Conservation (phyloP, 2,797 vertebrate species). For the Cryptoblepharus egeriae region DNA sequence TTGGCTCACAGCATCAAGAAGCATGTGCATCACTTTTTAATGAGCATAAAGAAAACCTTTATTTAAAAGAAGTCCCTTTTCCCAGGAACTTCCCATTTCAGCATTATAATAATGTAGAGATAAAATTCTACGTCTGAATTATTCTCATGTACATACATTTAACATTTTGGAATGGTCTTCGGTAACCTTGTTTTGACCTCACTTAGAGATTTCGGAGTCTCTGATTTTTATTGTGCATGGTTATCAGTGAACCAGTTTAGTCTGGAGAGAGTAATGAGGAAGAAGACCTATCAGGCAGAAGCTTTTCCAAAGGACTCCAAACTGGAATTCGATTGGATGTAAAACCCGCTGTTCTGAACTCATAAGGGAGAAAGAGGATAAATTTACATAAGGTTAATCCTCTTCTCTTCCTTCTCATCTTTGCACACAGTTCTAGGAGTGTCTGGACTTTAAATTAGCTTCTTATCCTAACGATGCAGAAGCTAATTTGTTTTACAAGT, state of each 20-base stretch:
- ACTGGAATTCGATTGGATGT: conserved; percentile 12
- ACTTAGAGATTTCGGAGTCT: background rate
- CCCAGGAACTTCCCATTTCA: background rate
- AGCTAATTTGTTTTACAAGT: conserved; percentile 24
- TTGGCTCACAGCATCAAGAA: background rate
- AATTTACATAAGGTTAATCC: conserved; percentile 38
- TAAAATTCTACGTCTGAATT: background rate
- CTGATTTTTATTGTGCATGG: background rate
- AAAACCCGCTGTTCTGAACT: background rate
- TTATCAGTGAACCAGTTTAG: background rate
- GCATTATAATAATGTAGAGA: background rate
- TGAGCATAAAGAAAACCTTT: background rate
- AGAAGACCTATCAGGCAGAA: background rate
- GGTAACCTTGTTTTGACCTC: conserved; percentile 21
- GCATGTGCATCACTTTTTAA: background rate
- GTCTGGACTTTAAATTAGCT: conserved; percentile 26
- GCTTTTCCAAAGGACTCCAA: conserved; percentile 1
- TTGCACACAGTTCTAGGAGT: conserved; percentile 9
- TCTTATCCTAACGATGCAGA: conserved; percentile 26
- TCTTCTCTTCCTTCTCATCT: conserved; percentile 34
- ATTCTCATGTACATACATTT: background rate
- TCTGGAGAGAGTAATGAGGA: background rate
- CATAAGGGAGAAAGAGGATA: conserved; percentile 4
- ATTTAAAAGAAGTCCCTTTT: background rate
- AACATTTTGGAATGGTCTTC: background rate